Evolutionary conservation across 2,113 vertebrate species (phyloP).

Genomic region (Laticauda laticaudata): DNA sequence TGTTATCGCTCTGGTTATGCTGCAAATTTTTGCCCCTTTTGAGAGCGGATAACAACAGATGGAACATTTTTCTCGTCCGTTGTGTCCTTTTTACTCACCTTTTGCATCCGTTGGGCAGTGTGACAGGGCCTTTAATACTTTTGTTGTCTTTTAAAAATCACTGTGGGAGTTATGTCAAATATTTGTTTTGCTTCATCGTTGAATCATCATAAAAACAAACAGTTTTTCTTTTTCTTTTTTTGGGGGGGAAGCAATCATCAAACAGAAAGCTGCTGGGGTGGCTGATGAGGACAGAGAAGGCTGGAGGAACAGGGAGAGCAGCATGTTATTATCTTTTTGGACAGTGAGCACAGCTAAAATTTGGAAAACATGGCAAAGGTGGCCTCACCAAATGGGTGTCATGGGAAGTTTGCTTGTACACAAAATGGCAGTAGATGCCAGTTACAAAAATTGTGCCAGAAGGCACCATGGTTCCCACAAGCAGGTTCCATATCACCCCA

Average conservation of each 20-base stretch:
- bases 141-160: not conserved
- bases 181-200: not conserved
- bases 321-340: not conserved
- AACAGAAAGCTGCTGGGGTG: not conserved
- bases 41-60: too few species aligned
- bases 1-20: too few species aligned
- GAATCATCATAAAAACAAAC: not conserved
- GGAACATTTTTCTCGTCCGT: too few species aligned
- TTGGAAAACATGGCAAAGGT: not conserved
- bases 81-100: too few species aligned
- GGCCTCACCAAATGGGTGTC: not conserved
- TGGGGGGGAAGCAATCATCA: not conserved
- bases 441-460: not conserved
- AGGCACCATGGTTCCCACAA: not conserved
- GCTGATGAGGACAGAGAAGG: not conserved
- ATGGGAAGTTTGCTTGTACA: not conserved
- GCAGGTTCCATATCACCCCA: not conserved
- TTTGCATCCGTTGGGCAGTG: too few species aligned
- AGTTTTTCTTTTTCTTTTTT: not conserved
- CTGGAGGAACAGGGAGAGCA: not conserved
- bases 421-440: not conserved
- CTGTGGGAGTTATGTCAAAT: not conserved
- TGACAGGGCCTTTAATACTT: too few species aligned
- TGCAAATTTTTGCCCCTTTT: too few species aligned
- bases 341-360: not conserved